Evolutionary conservation across 2,797 vertebrate species (phyloP).

Genomic region (Alauda arvensis): DNA sequence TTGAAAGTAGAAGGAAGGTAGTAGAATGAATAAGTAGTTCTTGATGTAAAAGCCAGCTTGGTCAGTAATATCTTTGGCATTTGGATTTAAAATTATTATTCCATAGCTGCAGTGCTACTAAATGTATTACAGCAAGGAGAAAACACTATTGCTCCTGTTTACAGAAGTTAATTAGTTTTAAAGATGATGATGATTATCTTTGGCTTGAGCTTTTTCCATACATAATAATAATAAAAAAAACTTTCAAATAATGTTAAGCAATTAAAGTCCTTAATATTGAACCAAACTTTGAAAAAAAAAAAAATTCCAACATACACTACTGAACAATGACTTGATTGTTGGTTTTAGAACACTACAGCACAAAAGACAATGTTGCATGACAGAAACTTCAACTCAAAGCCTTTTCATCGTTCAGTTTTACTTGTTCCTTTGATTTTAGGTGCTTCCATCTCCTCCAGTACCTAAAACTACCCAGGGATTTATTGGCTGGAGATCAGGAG

Average conservation of each 20-base stretch:
- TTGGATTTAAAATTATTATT: constrained; percentile 1
- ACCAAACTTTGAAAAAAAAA: not conserved
- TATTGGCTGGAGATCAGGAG: constrained; percentile 83
- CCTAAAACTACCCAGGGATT: constrained; percentile 82
- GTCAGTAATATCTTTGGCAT: not conserved
- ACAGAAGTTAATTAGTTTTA: not conserved
- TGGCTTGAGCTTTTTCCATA: not conserved
- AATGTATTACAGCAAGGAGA: not conserved
- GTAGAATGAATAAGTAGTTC: not conserved
- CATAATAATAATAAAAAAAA: not conserved
- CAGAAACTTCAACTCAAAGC: not conserved
- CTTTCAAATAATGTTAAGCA: not conserved
- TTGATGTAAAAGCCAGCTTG: constrained; percentile 9
- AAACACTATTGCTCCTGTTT: not conserved
- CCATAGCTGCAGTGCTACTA: not conserved
- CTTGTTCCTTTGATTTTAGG: constrained; percentile 54
- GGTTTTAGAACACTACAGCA: not conserved
- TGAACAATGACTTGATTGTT: not conserved
- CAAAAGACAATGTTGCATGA: not conserved
- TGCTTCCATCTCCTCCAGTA: constrained; percentile 77
- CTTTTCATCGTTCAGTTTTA: not conserved
- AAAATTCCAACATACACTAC: not conserved
- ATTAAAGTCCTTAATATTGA: not conserved
- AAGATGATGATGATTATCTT: not conserved
- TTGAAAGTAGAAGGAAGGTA: constrained; percentile 4